Conservation (phyloP, 2,888 invertebrate genomes). For the Nysson spinosus region DNA sequence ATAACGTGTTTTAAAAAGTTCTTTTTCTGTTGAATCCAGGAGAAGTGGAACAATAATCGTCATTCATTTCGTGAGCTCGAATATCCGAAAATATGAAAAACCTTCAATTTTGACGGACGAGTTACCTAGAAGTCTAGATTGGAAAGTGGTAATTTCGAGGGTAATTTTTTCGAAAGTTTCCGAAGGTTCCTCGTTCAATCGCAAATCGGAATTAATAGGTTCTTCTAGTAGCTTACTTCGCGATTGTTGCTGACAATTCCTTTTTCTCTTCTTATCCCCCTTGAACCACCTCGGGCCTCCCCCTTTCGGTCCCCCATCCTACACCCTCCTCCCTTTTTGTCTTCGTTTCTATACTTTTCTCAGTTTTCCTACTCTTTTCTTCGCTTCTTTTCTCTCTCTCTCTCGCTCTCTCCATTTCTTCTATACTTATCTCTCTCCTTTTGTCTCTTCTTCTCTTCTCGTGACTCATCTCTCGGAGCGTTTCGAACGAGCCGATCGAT, state of each 20-base stretch:
- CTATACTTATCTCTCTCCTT: constrained; percentile 13
- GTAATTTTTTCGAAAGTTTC: neutral
- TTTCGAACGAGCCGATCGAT: constrained; percentile 33
- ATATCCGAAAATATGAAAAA: too few species aligned
- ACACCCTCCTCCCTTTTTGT: constrained; percentile 4
- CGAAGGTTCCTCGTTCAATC: constrained; percentile 1
- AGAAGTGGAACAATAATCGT: too few species aligned
- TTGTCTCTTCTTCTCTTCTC: neutral
- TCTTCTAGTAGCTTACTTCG: neutral
- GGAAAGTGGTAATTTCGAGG: too few species aligned
- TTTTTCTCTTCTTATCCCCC: neutral
- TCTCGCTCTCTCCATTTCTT: constrained; percentile 2
- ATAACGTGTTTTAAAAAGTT: too few species aligned
- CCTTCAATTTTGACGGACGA: too few species aligned
- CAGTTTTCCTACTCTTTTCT: constrained; percentile 1
- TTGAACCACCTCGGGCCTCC: neutral
- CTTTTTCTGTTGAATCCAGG: too few species aligned
- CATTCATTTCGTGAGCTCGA: too few species aligned
- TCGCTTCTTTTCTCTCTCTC: constrained; percentile 1
- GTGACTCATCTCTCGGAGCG: too few species aligned
- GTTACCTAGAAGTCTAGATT: too few species aligned
- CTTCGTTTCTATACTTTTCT: constrained; percentile 2
- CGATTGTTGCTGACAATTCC: constrained; percentile 13
- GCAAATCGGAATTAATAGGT: neutral
- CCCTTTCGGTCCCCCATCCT: neutral